phyloP scores from a whole-genome alignment of 1,140 invertebrate genomes.

The Pantala flavescens region DNA sequence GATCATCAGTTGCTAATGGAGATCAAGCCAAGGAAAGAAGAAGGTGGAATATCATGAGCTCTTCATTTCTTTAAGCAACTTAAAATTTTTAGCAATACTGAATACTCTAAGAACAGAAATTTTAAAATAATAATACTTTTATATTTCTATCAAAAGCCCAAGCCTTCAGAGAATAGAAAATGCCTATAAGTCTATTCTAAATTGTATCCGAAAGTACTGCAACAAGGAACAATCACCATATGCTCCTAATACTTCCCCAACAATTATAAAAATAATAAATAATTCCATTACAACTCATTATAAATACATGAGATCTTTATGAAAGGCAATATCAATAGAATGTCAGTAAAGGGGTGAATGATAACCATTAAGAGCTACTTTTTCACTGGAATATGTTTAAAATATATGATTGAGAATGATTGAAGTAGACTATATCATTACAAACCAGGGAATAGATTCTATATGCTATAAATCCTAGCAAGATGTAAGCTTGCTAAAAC shows the following conservation, averaged over 20 bases:
- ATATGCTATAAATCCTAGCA: background rate
- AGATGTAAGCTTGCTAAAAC: background rate
- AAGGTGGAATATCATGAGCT: background rate
- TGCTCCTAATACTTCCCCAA: slow-evolving; percentile 13
- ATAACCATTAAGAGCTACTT: background rate
- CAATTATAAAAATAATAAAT: background rate
- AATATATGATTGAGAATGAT: background rate
- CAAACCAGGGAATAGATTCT: slow-evolving; percentile 2
- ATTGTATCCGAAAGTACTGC: background rate
- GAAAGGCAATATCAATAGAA: background rate
- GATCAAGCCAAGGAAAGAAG: background rate
- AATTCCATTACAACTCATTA: background rate
- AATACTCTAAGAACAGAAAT: background rate
- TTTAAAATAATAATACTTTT: background rate
- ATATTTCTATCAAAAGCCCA: background rate
- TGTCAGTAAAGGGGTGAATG: background rate
- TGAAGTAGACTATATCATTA: background rate
- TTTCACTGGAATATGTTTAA: background rate
- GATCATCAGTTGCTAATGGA: background rate
- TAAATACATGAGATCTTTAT: background rate
- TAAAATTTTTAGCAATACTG: background rate
- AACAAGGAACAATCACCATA: slow-evolving; percentile 16
- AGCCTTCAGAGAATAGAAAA: background rate
- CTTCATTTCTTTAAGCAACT: background rate
- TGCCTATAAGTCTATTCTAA: background rate